Percentiles rank a stretch among this genome's conserved stretches.
These are phyloP conservation scores for Hormaphis cornu DNA, from an alignment of 1,140 invertebrate genomes.

Conservation along the genomic window DNA sequence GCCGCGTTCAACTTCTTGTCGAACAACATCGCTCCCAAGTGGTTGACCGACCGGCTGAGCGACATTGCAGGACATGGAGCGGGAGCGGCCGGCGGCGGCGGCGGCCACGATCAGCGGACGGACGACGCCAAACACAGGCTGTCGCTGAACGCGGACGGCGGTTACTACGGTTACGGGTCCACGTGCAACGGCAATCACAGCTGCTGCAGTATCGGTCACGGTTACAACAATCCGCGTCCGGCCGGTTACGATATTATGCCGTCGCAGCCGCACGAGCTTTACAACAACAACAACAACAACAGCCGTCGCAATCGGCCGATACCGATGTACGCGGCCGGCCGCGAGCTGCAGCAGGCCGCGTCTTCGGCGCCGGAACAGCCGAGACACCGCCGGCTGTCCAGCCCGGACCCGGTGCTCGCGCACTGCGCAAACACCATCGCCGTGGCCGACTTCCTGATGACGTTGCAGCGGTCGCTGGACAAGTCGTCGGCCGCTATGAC, in stretches of 20 bases:
- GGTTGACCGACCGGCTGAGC: conserved; percentile 58
- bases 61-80: conserved; percentile 56
- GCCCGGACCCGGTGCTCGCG: neutral
- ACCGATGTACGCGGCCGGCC: neutral
- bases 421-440: conserved; percentile 15
- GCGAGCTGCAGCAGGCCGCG: neutral
- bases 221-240: neutral
- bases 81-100: neutral
- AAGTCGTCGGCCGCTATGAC: conserved; percentile 39
- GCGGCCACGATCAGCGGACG: neutral
- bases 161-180: conserved; percentile 8
- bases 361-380: neutral
- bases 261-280: neutral
- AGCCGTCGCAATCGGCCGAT: neutral
- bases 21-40: conserved; percentile 40
- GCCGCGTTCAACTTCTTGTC: conserved; percentile 39
- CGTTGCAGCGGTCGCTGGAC: conserved; percentile 36
- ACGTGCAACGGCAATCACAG: neutral
- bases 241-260: no score
- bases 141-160: conserved; percentile 10
- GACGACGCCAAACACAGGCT: conserved; percentile 19
- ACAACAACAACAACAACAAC: neutral
- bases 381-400: conserved; percentile 18
- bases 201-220: neutral
- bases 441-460: conserved; percentile 8